Evolutionary conservation across 2,888 invertebrate species (phyloP), one percentile per base, ranked within the genome.

Genomic region (Nudaria mundana): DNA sequence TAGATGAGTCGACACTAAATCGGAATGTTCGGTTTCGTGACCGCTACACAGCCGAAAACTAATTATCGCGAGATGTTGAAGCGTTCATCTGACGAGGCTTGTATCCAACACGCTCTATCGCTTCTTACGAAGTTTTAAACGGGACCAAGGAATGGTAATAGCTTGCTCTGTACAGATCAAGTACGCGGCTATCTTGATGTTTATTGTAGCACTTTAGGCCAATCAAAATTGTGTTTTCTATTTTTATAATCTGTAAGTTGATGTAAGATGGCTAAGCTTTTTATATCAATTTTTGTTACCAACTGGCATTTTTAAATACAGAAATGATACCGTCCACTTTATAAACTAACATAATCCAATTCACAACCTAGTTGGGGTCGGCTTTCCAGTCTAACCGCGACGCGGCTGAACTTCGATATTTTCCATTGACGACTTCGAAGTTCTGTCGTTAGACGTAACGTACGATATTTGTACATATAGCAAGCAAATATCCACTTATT

Each of bases 1-100:
- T 62, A 65, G 73, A 79, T 81, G 82, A 81, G 76, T 81, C 74
- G 76, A 66, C 76, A 72, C 57, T 69, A 64, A 66, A 53, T 66
- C 39, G 82, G 79, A 81, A 81, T 81, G 77, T 67, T 56, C 54
- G 62, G 61, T 61, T 69, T 80, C 81, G 81, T 81, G 81, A 78
- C 76, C 66, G 71, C 62, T 68, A 62, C 62, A 66, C 68, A 68
- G 68, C 65, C 76, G 72, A 76, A 76, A 78, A 80, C 71, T 78
- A 80, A 82, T 82, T 81, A 80, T 73, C 75, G 68, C 50, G 59
- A 55, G 61, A 63, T 66, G 70, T 56, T 58, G 61, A 62, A 56
- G 52, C 66, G 65, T 55, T 63, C 56, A 56, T 50, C 54, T 58
- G 60, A 56, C 53, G 48, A 52, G 47, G 51, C 44, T 52, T 50